These are phyloP conservation scores for Hozukius guyotensis DNA, from an alignment of 2,797 vertebrate genomes.

Conservation along the genomic window DNA sequence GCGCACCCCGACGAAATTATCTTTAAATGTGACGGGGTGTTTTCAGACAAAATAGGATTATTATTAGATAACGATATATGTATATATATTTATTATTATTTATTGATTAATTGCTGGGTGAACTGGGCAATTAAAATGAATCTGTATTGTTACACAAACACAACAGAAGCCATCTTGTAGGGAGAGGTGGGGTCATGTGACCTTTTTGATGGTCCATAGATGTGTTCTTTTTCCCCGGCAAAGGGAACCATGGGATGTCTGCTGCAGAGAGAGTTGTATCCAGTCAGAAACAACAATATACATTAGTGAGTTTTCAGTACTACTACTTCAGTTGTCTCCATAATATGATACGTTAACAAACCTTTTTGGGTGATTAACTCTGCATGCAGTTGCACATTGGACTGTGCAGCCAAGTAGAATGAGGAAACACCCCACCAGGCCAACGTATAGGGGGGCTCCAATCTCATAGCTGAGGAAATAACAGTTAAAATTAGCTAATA, in stretches of 20 bases:
- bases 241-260: not conserved
- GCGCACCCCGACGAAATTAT: too few relatives aligned
- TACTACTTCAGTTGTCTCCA: too few relatives aligned
- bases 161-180: not conserved
- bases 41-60: too few relatives aligned
- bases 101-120: not conserved
- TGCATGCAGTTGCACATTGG: constrained; percentile 25
- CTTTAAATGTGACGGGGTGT: too few relatives aligned
- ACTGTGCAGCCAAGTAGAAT: constrained; percentile 25
- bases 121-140: not conserved
- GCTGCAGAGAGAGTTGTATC: not conserved
- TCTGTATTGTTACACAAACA: constrained; percentile 6
- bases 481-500: fast-evolving
- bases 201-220: not conserved
- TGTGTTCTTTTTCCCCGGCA: not conserved
- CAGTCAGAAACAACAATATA: not conserved
- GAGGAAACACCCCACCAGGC: constrained; percentile 44
- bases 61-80: not conserved
- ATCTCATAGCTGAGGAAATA: constrained; percentile 34
- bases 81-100: not conserved
- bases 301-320: not conserved
- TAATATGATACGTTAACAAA: not conserved
- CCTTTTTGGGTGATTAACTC: constrained; percentile 7
- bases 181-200: not conserved
- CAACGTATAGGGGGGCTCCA: constrained; percentile 37